Conservation (phyloP, 2,797 vertebrate species). For the Setipinna tenuifilis region DNA sequence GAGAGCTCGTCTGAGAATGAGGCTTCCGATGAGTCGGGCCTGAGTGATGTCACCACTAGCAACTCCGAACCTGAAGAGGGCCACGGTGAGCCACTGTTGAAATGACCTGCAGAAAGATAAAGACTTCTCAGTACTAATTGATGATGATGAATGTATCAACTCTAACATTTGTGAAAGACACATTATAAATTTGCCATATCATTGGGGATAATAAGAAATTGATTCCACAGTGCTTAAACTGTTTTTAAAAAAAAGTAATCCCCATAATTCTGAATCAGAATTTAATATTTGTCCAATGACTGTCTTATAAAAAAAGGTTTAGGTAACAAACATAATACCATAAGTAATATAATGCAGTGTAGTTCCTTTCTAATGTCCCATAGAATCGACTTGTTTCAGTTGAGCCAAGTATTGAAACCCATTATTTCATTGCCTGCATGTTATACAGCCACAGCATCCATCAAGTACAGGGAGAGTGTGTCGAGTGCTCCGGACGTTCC, state of each 20-base stretch:
- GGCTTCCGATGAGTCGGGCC: slow-evolving; percentile 82
- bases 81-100: slow-evolving; percentile 60
- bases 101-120: neutral
- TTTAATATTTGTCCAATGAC: neutral
- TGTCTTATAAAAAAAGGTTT: neutral
- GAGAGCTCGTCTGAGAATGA: slow-evolving; percentile 88
- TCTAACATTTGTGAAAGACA: too few species aligned
- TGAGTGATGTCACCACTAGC: slow-evolving; percentile 86
- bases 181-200: too few species aligned
- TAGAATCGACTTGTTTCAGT: too few species aligned
- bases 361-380: too few species aligned
- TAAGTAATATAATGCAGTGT: too few species aligned
- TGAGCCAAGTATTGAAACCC: neutral
- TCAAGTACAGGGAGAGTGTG: slow-evolving; percentile 69
- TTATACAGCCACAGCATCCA: slow-evolving; percentile 57
- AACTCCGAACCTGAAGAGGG: slow-evolving; percentile 81
- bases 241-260: too few species aligned
- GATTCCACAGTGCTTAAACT: too few species aligned
- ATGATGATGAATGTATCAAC: too few species aligned
- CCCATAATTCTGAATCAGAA: neutral
- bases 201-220: too few species aligned
- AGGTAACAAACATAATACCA: neutral
- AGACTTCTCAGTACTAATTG: neutral
- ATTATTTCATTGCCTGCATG: neutral
- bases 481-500: slow-evolving; percentile 55